Percentiles rank a stretch among this genome's conserved stretches.
phyloP scores from a whole-genome alignment of 2,888 invertebrate genomes.

The Hipparchia sbordonii region DNA sequence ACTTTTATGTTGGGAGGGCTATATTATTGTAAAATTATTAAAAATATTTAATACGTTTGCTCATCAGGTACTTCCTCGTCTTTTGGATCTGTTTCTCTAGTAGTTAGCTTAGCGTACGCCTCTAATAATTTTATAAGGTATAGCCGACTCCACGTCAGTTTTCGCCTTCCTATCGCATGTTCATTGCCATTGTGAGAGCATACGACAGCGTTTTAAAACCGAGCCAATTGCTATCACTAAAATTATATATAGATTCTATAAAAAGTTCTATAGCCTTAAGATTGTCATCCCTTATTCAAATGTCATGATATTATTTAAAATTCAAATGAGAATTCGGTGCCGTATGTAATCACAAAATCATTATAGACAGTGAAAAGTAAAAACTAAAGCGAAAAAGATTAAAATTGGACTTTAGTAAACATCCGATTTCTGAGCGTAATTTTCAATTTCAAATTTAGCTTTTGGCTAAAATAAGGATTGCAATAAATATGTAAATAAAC shows the following conservation, averaged over 20 bases:
- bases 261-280: constrained; percentile 31
- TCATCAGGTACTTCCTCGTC: constrained; percentile 75
- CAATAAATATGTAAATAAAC: constrained; percentile 81
- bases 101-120: constrained; percentile 64
- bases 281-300: constrained; percentile 29
- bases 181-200: constrained; percentile 62
- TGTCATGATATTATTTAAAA: constrained; percentile 21
- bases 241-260: constrained; percentile 35
- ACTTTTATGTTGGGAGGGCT: constrained; percentile 60
- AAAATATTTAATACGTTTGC: constrained; percentile 65
- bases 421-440: constrained; percentile 37
- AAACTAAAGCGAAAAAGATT: constrained; percentile 49
- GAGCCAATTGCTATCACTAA: constrained; percentile 36
- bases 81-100: constrained; percentile 76
- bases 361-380: constrained; percentile 76
- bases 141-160: constrained; percentile 49
- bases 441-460: constrained; percentile 48
- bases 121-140: constrained; percentile 67
- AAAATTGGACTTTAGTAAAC: constrained; percentile 19
- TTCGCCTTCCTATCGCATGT: constrained; percentile 54
- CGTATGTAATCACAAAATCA: constrained; percentile 48
- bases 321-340: constrained; percentile 36
- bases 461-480: constrained; percentile 70
- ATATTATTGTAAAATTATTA: constrained; percentile 69
- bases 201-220: constrained; percentile 43